Evolutionary conservation across 2,888 invertebrate genomes (phyloP).

Genomic region (Lithophane leautieri): DNA sequence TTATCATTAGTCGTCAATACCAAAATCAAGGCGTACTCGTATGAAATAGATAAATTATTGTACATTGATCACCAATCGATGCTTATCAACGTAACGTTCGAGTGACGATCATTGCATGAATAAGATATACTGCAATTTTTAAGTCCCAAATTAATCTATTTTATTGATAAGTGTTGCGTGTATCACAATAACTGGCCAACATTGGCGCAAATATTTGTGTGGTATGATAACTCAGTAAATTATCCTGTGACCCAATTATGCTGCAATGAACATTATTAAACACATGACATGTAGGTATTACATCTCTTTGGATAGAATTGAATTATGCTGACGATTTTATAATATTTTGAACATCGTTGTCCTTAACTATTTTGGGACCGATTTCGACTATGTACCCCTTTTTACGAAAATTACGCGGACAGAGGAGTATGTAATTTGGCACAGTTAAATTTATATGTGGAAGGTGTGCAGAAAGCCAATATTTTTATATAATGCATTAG

Average conservation of each 20-base stretch:
- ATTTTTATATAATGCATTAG: too few relatives aligned
- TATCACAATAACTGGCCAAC: neutral
- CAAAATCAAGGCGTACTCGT: constrained; percentile 8
- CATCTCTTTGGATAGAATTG: neutral
- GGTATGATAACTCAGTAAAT: neutral
- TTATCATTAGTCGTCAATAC: neutral
- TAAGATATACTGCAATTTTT: neutral
- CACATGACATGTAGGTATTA: neutral
- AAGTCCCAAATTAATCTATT: neutral
- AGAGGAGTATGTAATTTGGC: too few relatives aligned
- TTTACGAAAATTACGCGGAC: too few relatives aligned
- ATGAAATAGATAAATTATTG: constrained; percentile 6
- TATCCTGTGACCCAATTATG: constrained; percentile 21
- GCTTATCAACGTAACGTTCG: constrained; percentile 1
- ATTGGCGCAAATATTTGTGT: neutral
- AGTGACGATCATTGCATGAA: neutral
- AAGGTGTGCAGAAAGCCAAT: too few relatives aligned
- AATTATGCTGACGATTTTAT: neutral
- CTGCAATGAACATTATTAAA: neutral
- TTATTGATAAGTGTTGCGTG: neutral
- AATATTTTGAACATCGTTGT: neutral
- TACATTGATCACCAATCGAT: neutral
- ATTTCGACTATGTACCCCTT: neutral
- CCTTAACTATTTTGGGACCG: neutral
- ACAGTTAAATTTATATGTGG: too few relatives aligned